These are phyloP conservation scores for Lasiurus cinereus DNA, from an alignment of 2,113 vertebrate species.

Conservation along the genomic window DNA sequence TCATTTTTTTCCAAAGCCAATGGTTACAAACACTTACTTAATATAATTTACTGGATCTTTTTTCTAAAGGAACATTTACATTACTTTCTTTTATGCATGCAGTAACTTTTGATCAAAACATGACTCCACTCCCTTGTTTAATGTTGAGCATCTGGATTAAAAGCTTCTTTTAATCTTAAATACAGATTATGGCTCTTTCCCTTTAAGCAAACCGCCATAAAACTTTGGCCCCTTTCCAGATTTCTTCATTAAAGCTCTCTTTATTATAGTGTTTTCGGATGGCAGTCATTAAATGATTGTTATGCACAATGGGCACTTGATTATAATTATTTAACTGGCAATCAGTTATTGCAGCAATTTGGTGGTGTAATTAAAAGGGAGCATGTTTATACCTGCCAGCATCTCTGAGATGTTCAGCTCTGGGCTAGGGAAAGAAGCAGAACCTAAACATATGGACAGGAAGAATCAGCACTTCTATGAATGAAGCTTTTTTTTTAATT, in stretches of 20 bases:
- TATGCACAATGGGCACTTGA: conserved; percentile 87
- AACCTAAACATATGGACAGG: conserved; percentile 42
- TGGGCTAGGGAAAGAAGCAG: conserved; percentile 51
- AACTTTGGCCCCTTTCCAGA: conserved; percentile 85
- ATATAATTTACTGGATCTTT: conserved; percentile 84
- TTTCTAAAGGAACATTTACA: conserved; percentile 83
- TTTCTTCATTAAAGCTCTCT: conserved; percentile 88
- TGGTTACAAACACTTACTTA: conserved; percentile 80
- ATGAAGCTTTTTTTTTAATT: neutral
- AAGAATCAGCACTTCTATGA: conserved; percentile 65
- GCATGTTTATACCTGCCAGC: conserved; percentile 91
- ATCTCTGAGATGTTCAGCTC: conserved; percentile 83
- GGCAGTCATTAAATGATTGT: conserved; percentile 84
- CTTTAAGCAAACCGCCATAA: conserved; percentile 87
- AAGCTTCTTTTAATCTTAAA: conserved; percentile 87
- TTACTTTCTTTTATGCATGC: conserved; percentile 85
- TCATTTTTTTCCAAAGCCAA: conserved; percentile 66
- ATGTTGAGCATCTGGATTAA: conserved; percentile 87
- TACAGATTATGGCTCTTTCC: conserved; percentile 86
- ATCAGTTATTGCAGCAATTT: conserved; percentile 85
- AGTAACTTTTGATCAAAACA: conserved; percentile 87
- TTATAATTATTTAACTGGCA: conserved; percentile 90
- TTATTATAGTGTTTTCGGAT: conserved; percentile 84
- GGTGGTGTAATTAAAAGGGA: conserved; percentile 91
- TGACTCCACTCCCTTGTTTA: conserved; percentile 83